Conservation (phyloP, 1,140 invertebrate species). For the Bombus confusus region DNA sequence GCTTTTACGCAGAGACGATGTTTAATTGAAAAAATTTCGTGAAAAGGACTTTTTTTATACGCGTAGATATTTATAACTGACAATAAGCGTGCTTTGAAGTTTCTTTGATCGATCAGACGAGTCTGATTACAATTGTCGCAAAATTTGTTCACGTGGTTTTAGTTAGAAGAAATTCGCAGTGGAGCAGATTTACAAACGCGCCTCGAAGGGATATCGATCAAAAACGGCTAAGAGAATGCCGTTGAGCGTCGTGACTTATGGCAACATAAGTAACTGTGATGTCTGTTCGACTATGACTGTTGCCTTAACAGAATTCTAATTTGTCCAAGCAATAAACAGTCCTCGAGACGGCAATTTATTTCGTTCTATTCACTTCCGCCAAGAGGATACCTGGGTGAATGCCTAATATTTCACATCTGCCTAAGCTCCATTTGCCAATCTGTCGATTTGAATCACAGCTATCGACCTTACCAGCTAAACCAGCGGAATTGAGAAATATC, state of each 20-base stretch:
- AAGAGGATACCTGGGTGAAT: not conserved
- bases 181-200: not conserved
- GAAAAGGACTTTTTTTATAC: not conserved
- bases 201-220: not conserved
- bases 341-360: conserved; percentile 31
- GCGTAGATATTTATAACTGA: too few species aligned
- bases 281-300: conserved; percentile 20
- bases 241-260: conserved; percentile 24
- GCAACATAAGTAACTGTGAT: conserved; percentile 34
- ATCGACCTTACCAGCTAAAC: not conserved
- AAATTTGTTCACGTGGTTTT: too few species aligned
- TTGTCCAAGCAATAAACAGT: conserved; percentile 40
- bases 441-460: not conserved
- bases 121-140: too few species aligned
- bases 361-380: conserved; percentile 17
- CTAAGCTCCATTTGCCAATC: not conserved
- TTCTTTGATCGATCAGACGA: too few species aligned
- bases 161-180: too few species aligned
- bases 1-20: not conserved
- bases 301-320: conserved; percentile 46
- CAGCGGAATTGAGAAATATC: not conserved
- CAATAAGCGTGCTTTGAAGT: too few species aligned
- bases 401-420: conserved; percentile 17
- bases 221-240: conserved; percentile 30
- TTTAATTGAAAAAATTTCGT: not conserved